Evolutionary conservation across 1,140 invertebrate genomes (phyloP), one percentile per base, ranked within the genome.

Genomic region (Drosophila nikananu): DNA sequence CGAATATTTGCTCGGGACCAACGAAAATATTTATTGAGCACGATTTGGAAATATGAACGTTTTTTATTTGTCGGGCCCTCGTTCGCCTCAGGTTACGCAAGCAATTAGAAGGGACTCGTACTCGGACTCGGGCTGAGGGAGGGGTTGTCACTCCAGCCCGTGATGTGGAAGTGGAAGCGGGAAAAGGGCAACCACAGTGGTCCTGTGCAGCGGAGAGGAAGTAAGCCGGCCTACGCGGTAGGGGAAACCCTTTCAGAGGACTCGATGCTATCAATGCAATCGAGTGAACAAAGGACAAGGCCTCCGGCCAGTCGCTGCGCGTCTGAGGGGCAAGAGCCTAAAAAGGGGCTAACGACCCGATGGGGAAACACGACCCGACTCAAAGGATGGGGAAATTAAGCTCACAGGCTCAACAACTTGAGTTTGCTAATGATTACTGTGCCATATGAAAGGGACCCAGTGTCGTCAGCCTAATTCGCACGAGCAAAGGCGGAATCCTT

Each of bases 11-110:
- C 52, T 49, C 68, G 62, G 78, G 52, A 79, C 73, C 81, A 81
- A 65, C 60, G 74, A 84, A 87, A 89, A 83, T 81, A 87, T 87
- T 87, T 87, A 87, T 87, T 90, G 84, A 87, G 86, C 86, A 87
- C 84, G 84, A 87, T 84, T 87, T 84, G 84, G 77, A 87, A 87
- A 89, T 87, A 87, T 89, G 83, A 89, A 89, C 77, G 80, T 60
- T 80, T 80, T 71, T 64, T 65, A 80, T 57, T 63, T 44, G 46
- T 17, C 54, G 42, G 41, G 23, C 58, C 71, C 65, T 49, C 57
- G 77, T 52, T 52, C 61, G 83, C 81, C 75, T 89, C 84, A 65
- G 77, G 83, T 87, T 87, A 87, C 83, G 84, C 84, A 89, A 87
- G 84, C 83, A 87, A 87, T 87, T 87, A 87, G 84, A 83, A 84